A percentile compares a stretch with the other conserved stretches of the same genome.
Evolutionary conservation across 2,888 invertebrate species (phyloP).

Genomic region (Notodonta dromedarius): DNA sequence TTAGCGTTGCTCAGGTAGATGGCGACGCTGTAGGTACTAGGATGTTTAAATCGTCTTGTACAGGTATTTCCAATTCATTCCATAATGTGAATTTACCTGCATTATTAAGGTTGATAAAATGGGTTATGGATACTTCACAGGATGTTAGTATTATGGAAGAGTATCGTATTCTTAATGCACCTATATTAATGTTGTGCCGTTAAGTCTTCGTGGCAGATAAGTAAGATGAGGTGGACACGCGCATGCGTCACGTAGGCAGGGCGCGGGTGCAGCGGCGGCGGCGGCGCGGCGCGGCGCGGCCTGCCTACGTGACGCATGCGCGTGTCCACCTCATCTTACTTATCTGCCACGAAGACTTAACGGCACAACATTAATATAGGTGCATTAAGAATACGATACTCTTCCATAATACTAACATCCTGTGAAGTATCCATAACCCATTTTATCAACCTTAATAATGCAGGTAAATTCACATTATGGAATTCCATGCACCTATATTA

Average conservation of each 20-base stretch:
- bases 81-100: too few relatives aligned
- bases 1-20: slow-evolving; percentile 21
- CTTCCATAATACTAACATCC: too few relatives aligned
- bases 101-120: too few relatives aligned
- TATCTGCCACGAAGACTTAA: not conserved
- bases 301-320: slow-evolving; percentile 7
- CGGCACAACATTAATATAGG: slow-evolving; percentile 3
- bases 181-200: slow-evolving; percentile 1
- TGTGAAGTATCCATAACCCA: too few relatives aligned
- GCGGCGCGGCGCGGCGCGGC: slow-evolving; percentile 8
- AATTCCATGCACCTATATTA: not conserved
- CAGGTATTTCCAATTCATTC: too few relatives aligned
- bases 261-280: slow-evolving; percentile 8
- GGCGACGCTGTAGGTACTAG: slow-evolving; percentile 14
- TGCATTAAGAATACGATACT: not conserved
- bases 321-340: not conserved
- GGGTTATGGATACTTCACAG: too few relatives aligned
- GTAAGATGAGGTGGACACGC: not conserved
- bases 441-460: too few relatives aligned
- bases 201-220: slow-evolving; percentile 2
- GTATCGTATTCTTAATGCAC: not conserved
- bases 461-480: too few relatives aligned
- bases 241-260: slow-evolving; percentile 8
- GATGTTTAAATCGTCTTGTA: too few relatives aligned
- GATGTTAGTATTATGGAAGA: too few relatives aligned